Conservation (phyloP, 2,888 invertebrate species). For the Orthosia cruda region DNA sequence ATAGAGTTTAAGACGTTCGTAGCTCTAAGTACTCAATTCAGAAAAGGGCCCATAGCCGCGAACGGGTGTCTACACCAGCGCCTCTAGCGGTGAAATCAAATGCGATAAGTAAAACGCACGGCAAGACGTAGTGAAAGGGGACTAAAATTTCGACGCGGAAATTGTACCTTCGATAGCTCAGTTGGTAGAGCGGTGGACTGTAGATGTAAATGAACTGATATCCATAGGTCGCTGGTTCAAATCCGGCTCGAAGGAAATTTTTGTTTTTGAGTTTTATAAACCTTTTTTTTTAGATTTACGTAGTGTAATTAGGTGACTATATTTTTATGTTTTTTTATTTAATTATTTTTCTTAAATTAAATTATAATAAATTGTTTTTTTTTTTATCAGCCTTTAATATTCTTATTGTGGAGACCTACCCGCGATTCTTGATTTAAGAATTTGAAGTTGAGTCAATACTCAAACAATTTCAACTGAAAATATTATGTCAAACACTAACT, state of each 20-base stretch:
- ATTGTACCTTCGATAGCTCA: slow-evolving; percentile 88
- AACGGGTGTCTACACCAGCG: too few relatives aligned
- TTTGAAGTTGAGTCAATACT: too few relatives aligned
- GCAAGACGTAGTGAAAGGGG: neutral
- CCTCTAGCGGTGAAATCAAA: too few relatives aligned
- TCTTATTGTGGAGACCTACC: too few relatives aligned
- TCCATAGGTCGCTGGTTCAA: slow-evolving; percentile 94
- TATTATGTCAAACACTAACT: too few relatives aligned
- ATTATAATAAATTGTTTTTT: too few relatives aligned
- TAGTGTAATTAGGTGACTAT: neutral
- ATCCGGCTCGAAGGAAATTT: slow-evolving; percentile 93
- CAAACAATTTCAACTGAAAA: too few relatives aligned
- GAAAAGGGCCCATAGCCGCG: too few relatives aligned
- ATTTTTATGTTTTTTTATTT: neutral
- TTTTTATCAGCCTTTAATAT: too few relatives aligned
- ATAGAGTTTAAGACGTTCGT: too few relatives aligned
- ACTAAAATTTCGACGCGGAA: neutral
- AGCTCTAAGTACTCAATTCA: too few relatives aligned
- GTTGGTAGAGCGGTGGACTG: slow-evolving; percentile 91
- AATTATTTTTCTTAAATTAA: neutral
- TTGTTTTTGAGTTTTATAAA: slow-evolving; percentile 36
- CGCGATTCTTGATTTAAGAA: too few relatives aligned
- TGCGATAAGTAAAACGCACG: neutral
- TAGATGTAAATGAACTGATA: slow-evolving; percentile 77
- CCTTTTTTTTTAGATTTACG: neutral